These are phyloP conservation scores for Cheilosia vulpina DNA, from an alignment of 2,888 invertebrate species.

Conservation along the genomic window DNA sequence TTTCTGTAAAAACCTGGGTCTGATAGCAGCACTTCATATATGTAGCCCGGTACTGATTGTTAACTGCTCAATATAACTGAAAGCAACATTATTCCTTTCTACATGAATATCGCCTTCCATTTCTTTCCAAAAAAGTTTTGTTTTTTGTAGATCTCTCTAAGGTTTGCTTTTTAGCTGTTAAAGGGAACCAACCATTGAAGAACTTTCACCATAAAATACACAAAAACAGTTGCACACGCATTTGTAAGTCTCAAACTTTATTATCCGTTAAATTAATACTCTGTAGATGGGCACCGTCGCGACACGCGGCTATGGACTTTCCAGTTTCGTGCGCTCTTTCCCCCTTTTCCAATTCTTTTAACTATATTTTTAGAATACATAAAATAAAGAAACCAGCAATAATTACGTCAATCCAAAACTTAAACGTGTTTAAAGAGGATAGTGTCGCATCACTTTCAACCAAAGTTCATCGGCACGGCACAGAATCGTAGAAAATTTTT, in stretches of 20 bases:
- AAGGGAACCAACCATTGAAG: conserved; percentile 54
- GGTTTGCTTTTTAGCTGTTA: conserved; percentile 36
- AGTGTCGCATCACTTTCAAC: not conserved
- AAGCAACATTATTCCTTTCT: conserved; percentile 1
- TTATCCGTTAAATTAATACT: conserved; percentile 2
- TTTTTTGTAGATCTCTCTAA: conserved; percentile 34
- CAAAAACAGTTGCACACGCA: not conserved
- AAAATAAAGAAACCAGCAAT: not conserved
- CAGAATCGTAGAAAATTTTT: not conserved
- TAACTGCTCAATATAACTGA: not conserved
- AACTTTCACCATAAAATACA: conserved; percentile 17
- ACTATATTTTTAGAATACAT: conserved; percentile 38
- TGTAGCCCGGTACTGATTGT: conserved; percentile 22
- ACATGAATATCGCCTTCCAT: conserved; percentile 15
- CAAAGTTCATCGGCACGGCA: not conserved
- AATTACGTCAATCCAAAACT: too few relatives aligned
- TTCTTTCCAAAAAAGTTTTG: conserved; percentile 19
- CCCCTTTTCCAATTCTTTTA: conserved; percentile 6
- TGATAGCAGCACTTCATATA: not conserved
- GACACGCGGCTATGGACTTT: not conserved
- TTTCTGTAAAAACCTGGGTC: conserved; percentile 1
- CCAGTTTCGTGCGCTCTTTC: not conserved
- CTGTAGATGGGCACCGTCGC: conserved; percentile 9
- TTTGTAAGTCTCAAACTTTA: conserved; percentile 35
- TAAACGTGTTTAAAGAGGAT: not conserved